Conservation (phyloP, 2,797 vertebrate genomes). For the Lepus oiostolus region DNA sequence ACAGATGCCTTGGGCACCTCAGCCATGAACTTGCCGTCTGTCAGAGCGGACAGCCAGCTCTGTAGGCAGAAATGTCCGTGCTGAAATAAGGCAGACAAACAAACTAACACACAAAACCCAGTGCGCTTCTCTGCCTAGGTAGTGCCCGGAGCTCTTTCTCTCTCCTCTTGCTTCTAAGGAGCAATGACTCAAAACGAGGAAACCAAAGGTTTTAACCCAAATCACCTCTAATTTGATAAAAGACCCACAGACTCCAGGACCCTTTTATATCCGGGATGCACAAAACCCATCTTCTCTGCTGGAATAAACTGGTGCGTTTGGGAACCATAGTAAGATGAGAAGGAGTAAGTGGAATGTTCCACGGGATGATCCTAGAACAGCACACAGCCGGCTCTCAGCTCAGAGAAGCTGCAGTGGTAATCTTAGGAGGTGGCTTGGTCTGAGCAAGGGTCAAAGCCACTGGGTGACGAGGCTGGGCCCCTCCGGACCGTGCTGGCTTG, state of each 20-base stretch:
- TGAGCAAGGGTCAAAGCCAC: background rate
- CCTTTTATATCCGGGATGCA: background rate
- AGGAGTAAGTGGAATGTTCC: background rate
- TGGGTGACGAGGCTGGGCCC: background rate
- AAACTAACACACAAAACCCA: background rate
- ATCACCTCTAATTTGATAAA: background rate
- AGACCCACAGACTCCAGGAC: background rate
- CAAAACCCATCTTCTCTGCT: background rate
- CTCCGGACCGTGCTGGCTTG: background rate
- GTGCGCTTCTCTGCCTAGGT: background rate
- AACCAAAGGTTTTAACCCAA: background rate
- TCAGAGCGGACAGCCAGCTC: background rate
- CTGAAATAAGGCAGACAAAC: background rate
- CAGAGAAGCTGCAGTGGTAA: background rate
- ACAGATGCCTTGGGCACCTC: background rate
- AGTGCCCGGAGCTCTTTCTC: background rate
- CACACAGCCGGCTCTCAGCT: fast-evolving
- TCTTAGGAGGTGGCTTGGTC: background rate
- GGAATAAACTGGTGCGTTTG: background rate
- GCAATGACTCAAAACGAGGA: background rate
- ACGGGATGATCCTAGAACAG: background rate
- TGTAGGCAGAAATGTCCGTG: background rate
- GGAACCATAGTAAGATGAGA: background rate
- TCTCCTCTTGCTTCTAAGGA: background rate
- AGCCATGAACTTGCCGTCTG: background rate